These are phyloP conservation scores for Drosophila kambysellisi DNA, from an alignment of 2,888 invertebrate species.

Conservation along the genomic window DNA sequence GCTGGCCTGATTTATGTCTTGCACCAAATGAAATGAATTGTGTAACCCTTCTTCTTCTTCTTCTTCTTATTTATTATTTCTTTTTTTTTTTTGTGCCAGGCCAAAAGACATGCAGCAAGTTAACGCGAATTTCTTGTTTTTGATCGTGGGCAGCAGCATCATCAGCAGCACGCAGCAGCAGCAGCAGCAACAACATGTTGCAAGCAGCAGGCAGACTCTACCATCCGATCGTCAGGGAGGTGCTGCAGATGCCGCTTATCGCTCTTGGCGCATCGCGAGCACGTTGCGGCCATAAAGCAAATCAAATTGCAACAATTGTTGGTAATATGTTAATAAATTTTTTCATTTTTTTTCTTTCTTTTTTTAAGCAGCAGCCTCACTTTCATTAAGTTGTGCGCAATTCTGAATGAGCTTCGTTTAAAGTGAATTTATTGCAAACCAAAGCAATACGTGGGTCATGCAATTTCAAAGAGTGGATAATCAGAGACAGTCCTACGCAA, in stretches of 20 bases:
- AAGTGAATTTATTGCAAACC: constrained; percentile 60
- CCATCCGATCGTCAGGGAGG: constrained; percentile 33
- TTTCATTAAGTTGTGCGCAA: constrained; percentile 65
- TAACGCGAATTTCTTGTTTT: constrained; percentile 80
- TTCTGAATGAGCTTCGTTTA: constrained; percentile 62
- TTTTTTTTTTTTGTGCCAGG: constrained; percentile 38
- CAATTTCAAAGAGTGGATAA: constrained; percentile 32
- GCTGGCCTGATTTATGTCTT: constrained; percentile 78
- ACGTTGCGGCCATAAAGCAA: constrained; percentile 76
- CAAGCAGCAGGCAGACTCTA: constrained; percentile 22
- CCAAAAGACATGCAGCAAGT: constrained; percentile 49
- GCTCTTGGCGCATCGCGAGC: constrained; percentile 67
- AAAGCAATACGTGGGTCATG: constrained; percentile 24
- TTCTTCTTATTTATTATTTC: constrained; percentile 2
- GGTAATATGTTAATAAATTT: constrained; percentile 80
- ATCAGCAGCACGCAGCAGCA: constrained; percentile 10
- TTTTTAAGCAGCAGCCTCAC: constrained; percentile 53
- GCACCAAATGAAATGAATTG: constrained; percentile 81
- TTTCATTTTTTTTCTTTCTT: constrained; percentile 9
- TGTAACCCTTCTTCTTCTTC: constrained; percentile 63
- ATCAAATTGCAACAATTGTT: constrained; percentile 81
- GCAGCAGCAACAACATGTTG: constrained; percentile 17
- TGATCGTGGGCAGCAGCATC: constrained; percentile 72
- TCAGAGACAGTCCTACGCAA: constrained; percentile 47
- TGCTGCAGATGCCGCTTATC: constrained; percentile 60